Percentiles rank a stretch among this genome's conserved stretches.
Evolutionary conservation across 1,140 invertebrate species (phyloP).

Genomic region (Drosophila nigromelanica): DNA sequence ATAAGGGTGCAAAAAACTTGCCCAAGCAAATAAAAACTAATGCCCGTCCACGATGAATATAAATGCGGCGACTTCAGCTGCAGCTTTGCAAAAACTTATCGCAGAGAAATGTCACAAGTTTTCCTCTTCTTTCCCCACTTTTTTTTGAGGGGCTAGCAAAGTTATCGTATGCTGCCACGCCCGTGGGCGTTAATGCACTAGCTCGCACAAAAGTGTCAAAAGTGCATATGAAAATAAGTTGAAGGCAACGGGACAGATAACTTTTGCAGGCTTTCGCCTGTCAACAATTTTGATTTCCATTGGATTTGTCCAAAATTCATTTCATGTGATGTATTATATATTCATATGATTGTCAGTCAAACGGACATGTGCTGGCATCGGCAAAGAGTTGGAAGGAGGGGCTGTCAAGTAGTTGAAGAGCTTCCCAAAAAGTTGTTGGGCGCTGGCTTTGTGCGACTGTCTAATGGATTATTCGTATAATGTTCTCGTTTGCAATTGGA

Average conservation of each 20-base stretch:
- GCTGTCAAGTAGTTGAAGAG: constrained; percentile 4
- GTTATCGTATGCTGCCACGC: constrained; percentile 16
- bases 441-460: constrained; percentile 23
- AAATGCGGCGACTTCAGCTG: constrained; percentile 48
- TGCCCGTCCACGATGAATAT: constrained; percentile 69
- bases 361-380: not conserved
- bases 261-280: constrained; percentile 28
- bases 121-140: not conserved
- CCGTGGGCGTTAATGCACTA: constrained; percentile 45
- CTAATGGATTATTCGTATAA: constrained; percentile 19
- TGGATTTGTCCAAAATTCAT: constrained; percentile 46
- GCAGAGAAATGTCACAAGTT: constrained; percentile 52
- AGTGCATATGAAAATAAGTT: constrained; percentile 58
- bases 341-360: constrained; percentile 70
- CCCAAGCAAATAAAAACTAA: constrained; percentile 73
- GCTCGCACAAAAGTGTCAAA: constrained; percentile 30
- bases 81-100: constrained; percentile 23
- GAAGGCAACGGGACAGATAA: not conserved
- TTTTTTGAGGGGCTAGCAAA: constrained; percentile 1
- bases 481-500: constrained; percentile 42
- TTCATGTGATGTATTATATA: constrained; percentile 52
- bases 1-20: constrained; percentile 42
- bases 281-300: constrained; percentile 46
- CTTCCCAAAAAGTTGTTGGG: constrained; percentile 20
- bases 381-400: not conserved